Conservation (phyloP, 2,888 invertebrate genomes). For the Diloba caeruleocephala region DNA sequence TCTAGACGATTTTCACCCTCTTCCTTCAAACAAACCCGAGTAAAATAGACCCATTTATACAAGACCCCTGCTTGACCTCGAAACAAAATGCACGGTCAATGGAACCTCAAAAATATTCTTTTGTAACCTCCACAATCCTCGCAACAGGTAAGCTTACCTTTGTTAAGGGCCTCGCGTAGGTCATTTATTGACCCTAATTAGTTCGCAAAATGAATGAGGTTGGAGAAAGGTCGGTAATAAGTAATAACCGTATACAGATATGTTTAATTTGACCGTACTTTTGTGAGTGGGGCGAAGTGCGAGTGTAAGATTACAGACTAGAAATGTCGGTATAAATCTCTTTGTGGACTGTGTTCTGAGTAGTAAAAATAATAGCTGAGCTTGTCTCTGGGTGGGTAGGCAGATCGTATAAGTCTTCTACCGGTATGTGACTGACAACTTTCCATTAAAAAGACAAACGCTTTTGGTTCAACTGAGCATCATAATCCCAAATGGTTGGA, state of each 20-base stretch:
- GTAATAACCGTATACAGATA: slow-evolving; percentile 15
- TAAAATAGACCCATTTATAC: slow-evolving; percentile 6
- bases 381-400: too few species aligned
- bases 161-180: slow-evolving; percentile 28
- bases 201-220: slow-evolving; percentile 28
- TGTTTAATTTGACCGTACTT: slow-evolving; percentile 12
- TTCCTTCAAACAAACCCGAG: background rate
- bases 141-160: slow-evolving; percentile 35
- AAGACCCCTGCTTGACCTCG: slow-evolving; percentile 8
- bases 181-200: slow-evolving; percentile 51
- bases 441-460: too few species aligned
- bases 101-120: slow-evolving; percentile 25
- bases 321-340: too few species aligned
- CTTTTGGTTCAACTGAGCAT: too few species aligned
- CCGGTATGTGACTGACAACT: too few species aligned
- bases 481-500: too few species aligned
- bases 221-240: slow-evolving; percentile 9
- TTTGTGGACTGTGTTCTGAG: too few species aligned
- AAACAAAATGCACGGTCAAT: slow-evolving; percentile 30
- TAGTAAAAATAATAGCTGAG: too few species aligned
- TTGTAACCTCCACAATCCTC: slow-evolving; percentile 19
- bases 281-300: background rate
- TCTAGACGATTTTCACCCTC: background rate
- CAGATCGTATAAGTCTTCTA: too few species aligned
- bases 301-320: too few species aligned